A percentile compares a stretch with the other conserved stretches of the same genome.
phyloP scores from a whole-genome alignment of 2,797 vertebrate species.

The Chrysocyon brachyurus region DNA sequence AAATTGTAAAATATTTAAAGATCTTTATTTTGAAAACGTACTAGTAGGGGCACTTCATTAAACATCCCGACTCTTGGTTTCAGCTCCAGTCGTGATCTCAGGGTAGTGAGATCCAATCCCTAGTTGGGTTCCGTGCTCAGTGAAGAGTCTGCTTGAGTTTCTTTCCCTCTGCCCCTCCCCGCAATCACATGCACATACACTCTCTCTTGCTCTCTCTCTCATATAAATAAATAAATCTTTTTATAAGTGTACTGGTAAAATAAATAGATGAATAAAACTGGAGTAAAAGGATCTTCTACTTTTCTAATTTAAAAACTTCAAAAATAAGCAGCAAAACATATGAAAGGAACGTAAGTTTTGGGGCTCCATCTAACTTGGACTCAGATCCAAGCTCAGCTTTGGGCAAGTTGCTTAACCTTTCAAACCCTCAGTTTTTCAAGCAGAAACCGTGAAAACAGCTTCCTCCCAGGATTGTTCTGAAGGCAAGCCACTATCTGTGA shows the following conservation, averaged over 20 bases:
- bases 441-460: not conserved
- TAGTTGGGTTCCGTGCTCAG: not conserved
- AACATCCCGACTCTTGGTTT: not conserved
- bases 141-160: not conserved
- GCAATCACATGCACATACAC: not conserved
- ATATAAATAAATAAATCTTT: not conserved
- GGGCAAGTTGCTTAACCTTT: not conserved
- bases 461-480: not conserved
- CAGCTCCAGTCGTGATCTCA: not conserved
- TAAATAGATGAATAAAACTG: not conserved
- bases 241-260: not conserved
- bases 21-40: not conserved
- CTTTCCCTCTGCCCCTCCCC: not conserved
- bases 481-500: not conserved
- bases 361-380: not conserved
- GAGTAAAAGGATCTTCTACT: not conserved
- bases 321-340: not conserved
- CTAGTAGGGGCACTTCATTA: not conserved
- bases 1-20: not conserved
- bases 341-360: not conserved
- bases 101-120: not conserved
- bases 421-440: not conserved
- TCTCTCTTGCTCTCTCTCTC: not conserved
- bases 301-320: not conserved
- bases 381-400: not conserved